phyloP scores from a whole-genome alignment of 2,113 vertebrate species.

The Hirundichthys speculiger region DNA sequence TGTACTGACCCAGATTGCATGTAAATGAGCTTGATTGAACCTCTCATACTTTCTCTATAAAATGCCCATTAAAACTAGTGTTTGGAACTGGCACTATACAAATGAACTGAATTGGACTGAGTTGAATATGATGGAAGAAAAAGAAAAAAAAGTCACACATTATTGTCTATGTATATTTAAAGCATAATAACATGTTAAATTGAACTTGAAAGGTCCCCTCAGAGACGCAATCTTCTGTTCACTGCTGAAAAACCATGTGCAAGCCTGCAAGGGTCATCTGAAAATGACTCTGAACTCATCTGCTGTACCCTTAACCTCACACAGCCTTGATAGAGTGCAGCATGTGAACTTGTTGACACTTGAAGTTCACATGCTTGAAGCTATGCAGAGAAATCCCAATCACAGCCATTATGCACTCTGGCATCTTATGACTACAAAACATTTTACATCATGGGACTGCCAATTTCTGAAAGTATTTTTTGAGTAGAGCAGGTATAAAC shows the following conservation, averaged over 20 bases:
- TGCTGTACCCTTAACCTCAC: constrained; percentile 59
- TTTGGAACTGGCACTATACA: too few species aligned
- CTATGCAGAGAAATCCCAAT: constrained; percentile 60
- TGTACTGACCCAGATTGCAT: too few species aligned
- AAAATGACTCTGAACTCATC: constrained; percentile 52
- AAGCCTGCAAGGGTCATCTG: constrained; percentile 31
- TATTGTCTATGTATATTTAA: too few species aligned
- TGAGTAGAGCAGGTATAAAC: background rate
- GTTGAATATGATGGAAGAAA: too few species aligned
- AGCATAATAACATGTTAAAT: background rate
- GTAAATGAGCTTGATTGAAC: too few species aligned
- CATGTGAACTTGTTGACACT: constrained; percentile 55
- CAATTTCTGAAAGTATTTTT: background rate
- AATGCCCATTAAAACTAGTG: too few species aligned
- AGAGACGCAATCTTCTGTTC: constrained; percentile 26
- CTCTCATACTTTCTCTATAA: too few species aligned
- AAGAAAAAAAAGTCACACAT: too few species aligned
- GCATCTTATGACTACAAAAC: constrained; percentile 28
- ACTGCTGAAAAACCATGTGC: background rate
- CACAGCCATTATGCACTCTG: constrained; percentile 10
- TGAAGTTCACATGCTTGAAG: too few species aligned
- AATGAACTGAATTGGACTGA: too few species aligned
- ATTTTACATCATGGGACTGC: constrained; percentile 20
- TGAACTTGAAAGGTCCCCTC: constrained; percentile 2
- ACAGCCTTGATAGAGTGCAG: constrained; percentile 61